Base-by-base conservation (phyloP, 2,797 vertebrate genomes). In the Coregonus suidteri region DNA sequence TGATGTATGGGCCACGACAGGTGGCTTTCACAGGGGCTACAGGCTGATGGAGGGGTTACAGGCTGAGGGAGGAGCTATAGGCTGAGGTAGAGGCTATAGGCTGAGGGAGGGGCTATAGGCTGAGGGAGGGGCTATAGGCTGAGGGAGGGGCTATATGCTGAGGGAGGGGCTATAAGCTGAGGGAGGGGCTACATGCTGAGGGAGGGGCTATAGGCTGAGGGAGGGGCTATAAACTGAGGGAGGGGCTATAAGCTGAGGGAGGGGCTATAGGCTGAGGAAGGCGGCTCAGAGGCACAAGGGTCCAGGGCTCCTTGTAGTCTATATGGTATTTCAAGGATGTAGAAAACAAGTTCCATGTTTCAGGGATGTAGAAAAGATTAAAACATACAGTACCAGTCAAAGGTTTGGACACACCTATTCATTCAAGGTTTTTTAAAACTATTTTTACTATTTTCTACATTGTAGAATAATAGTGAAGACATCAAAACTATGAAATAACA, bases 1-100 rank as follows among this genome's bases (percentile, higher is more conserved):
- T 87, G 86, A 90, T 82, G 74, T 78, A 85, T 80, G 56, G 56
- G 54, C 62, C 73, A 82, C 84, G 84, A 84, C 87, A 86, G 82
- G 75, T 79, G 25, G 82, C 83, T 76, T 77, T 78, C 76, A 35
- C 20, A 64, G n/a, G 1, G 20, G 74, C 75, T 78, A 34, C 73
- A 79, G 70, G 67, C 75, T 62, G 78, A 7, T 0, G 65, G 20
- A 9, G 79, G 74, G 51, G 72, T 7, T 47, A 47, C 9, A 47
- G 52, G 79, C 81, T 67, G 83, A 81, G 79, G 82, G 82, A 31
- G 13, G 66, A 31, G 30, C 11, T 18, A 11, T 66, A 25, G 30
- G 76, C 71, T 56, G 9, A 7, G 77, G 65, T 9, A 31, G 64
- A 77, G 77, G 53, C 82, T 41, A 69, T 15, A 16, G 16, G 13